Evolutionary conservation across 2,797 vertebrate genomes (phyloP).

Genomic region (Brachymystax lenok): DNA sequence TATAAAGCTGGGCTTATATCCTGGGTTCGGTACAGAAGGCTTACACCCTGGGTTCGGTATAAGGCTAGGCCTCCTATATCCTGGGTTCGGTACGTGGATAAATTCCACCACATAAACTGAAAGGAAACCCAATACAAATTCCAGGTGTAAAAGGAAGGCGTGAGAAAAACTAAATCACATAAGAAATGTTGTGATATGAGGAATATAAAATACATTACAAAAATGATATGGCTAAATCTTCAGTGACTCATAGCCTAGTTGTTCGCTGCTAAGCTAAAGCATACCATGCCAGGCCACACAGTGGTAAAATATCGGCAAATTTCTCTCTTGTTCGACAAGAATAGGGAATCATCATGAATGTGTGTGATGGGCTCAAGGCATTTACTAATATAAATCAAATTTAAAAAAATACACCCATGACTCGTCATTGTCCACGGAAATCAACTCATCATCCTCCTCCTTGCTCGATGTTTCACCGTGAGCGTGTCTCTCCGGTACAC

Average conservation of each 20-base stretch:
- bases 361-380: neutral
- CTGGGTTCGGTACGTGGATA: too few relatives aligned
- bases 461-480: neutral
- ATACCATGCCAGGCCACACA: constrained; percentile 13
- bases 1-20: too few relatives aligned
- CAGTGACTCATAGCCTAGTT: neutral
- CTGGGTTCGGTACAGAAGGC: too few relatives aligned
- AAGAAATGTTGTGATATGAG: neutral
- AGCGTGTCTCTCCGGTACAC: neutral
- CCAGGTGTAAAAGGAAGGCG: neutral
- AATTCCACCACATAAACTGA: too few relatives aligned
- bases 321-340: constrained; percentile 38
- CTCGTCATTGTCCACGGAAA: constrained; percentile 20
- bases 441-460: constrained; percentile 13
- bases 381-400: neutral
- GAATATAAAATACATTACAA: neutral
- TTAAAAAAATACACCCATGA: constrained; percentile 2
- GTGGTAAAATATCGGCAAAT: constrained; percentile 7
- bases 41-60: too few relatives aligned
- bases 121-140: too few relatives aligned
- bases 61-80: too few relatives aligned
- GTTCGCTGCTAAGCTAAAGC: neutral
- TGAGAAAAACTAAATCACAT: neutral
- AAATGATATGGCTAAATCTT: neutral
- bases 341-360: constrained; percentile 10